A percentile compares a stretch with the other conserved stretches of the same genome.
phyloP scores from a whole-genome alignment of 2,888 invertebrate species.

The Elegia similella region DNA sequence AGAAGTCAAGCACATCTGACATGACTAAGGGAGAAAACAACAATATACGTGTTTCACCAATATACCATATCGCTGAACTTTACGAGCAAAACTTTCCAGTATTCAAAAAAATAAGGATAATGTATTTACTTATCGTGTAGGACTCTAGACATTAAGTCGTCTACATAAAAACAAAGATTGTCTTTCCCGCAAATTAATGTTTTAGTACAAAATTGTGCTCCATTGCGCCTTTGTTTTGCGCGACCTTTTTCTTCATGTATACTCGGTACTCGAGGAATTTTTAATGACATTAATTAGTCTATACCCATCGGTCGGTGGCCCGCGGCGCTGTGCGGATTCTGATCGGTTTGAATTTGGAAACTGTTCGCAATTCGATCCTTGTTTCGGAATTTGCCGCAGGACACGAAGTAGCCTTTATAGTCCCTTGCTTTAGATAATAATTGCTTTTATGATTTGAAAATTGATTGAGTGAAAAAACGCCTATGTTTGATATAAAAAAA shows the following conservation, averaged over 20 bases:
- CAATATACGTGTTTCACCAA: neutral
- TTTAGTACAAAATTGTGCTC: constrained; percentile 4
- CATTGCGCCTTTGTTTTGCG: neutral
- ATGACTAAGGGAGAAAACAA: neutral
- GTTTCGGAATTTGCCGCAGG: constrained; percentile 10
- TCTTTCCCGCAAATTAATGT: neutral
- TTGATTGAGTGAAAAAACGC: too few relatives aligned
- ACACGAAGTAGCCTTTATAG: constrained; percentile 4
- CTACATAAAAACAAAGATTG: neutral
- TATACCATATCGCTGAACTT: neutral
- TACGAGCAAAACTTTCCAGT: neutral
- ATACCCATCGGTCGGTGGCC: constrained; percentile 4
- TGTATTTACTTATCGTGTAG: too few relatives aligned
- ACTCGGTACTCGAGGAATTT: neutral
- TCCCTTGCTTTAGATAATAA: neutral
- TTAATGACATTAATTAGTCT: constrained; percentile 13
- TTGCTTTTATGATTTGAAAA: neutral
- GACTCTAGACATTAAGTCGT: too few relatives aligned
- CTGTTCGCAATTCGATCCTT: constrained; percentile 8
- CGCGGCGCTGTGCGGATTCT: constrained; percentile 7
- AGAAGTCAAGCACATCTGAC: neutral
- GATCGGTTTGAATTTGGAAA: constrained; percentile 13
- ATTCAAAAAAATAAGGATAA: too few relatives aligned
- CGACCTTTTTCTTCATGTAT: neutral
- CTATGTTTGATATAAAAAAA: too few relatives aligned